Base-by-base conservation (phyloP, 2,888 invertebrate genomes). In the Dione juno region DNA sequence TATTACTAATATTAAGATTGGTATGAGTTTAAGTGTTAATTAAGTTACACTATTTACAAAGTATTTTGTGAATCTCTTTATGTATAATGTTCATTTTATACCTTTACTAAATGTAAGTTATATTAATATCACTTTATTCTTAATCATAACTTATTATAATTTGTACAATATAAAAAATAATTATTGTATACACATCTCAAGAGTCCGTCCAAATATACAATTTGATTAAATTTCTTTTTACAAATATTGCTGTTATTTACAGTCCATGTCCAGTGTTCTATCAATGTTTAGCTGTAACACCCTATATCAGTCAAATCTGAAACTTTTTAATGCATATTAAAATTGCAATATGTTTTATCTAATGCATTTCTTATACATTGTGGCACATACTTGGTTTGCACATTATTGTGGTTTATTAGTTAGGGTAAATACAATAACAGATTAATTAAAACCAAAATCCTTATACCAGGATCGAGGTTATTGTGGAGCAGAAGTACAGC, bases 11-110 rank as follows among this genome's bases (percentile, higher is more conserved):
- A 21, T 21, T 21, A 19, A 19, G 1, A 16, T 8, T 50, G 50
- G 19, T 50, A 50, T 50, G 3, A 40, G 2, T 40, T 8, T 11
- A n/a, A 45, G n/a, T 45, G n/a, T 45, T 14, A 11, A 45, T 19
- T 50, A 3, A n/a, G n/a, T 37, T 35, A 10, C 54, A 54, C n/a
- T 35, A 50, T 53, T 8, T n/a, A 54, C 37, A 10, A n/a, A 2
- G n/a, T n/a, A 54, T 10, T 35, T 16, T n/a, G 35, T 54, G 54
- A 54, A 37, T 54, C 54, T 16, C 37, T n/a, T 53, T 54, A n/a
- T 11, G 37, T 16, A 5, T 16, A 54, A 35, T 16, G 21, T 50
- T 5, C 11, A 19, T 16, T 57, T 57, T 57, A 7, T 37, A 37
- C 1, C 9, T 57, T 54, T 37, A 54, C 37, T 54, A 13, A 40